Evolutionary conservation across 1,140 invertebrate genomes (phyloP).

Genomic region (Saccostrea echinata): DNA sequence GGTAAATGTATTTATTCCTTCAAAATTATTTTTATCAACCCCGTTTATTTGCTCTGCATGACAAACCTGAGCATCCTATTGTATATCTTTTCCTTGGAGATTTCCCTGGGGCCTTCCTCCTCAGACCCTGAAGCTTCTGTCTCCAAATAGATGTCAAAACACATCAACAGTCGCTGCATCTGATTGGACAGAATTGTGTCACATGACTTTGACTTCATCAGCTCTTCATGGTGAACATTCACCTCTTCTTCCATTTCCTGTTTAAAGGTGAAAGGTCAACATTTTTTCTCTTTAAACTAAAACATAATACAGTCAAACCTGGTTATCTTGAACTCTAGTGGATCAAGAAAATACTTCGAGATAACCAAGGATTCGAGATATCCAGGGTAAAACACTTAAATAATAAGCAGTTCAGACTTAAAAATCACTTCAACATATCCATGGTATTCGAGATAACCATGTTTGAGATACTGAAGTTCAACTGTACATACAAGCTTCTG

Average conservation of each 20-base stretch:
- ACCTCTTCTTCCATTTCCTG: slow-evolving; percentile 88
- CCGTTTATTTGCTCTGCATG: not conserved
- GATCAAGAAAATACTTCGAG: too few species aligned
- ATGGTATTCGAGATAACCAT: too few species aligned
- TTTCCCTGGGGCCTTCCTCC: slow-evolving; percentile 83
- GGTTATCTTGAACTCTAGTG: too few species aligned
- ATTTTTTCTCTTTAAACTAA: too few species aligned
- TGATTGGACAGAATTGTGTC: slow-evolving; percentile 86
- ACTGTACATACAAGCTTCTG: too few species aligned
- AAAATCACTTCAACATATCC: too few species aligned
- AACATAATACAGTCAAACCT: too few species aligned
- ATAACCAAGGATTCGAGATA: too few species aligned
- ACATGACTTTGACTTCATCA: slow-evolving; percentile 77
- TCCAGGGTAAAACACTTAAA: too few species aligned
- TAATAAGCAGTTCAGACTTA: too few species aligned
- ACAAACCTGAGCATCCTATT: slow-evolving; percentile 84
- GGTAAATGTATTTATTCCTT: not conserved
- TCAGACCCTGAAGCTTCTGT: slow-evolving; percentile 82
- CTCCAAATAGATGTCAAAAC: slow-evolving; percentile 93
- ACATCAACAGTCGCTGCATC: slow-evolving; percentile 88
- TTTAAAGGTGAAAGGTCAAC: not conserved
- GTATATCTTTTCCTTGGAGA: slow-evolving; percentile 90
- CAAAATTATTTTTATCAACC: not conserved
- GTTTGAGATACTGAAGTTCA: too few species aligned
- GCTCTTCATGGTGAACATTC: slow-evolving; percentile 84